phyloP scores from a whole-genome alignment of 2,113 vertebrate species.

The Agelaius tricolor region DNA sequence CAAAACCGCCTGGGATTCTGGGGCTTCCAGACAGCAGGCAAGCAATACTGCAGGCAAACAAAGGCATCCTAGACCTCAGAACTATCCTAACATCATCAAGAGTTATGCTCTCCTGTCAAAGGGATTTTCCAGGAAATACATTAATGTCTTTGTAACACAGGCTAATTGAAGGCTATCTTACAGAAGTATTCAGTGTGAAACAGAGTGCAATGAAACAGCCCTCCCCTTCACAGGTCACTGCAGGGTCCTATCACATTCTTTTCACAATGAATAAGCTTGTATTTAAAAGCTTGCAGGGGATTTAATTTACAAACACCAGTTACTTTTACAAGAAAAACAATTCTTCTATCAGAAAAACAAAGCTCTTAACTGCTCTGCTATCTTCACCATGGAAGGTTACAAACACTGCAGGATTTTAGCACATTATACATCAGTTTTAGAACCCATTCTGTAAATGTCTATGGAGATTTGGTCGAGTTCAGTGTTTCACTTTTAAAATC shows the following conservation, averaged over 20 bases:
- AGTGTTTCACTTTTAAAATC: background rate
- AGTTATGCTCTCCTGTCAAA: background rate
- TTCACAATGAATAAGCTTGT: conserved; percentile 2
- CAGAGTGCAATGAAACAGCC: background rate
- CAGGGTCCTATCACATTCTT: background rate
- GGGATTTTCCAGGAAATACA: background rate
- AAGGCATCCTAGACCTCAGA: background rate
- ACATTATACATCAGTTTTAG: conserved; percentile 45
- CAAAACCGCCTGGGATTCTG: background rate
- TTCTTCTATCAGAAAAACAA: background rate
- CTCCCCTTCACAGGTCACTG: background rate
- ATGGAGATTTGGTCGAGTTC: conserved; percentile 27
- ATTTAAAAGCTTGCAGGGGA: background rate
- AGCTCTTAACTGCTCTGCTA: background rate
- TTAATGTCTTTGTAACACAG: background rate
- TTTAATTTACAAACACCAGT: conserved; percentile 20
- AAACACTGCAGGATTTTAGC: background rate
- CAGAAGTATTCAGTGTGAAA: background rate
- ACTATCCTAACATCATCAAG: background rate
- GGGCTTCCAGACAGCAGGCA: background rate
- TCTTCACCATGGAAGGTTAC: background rate
- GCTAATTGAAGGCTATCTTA: background rate
- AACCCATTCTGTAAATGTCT: conserved; percentile 34
- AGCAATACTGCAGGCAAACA: background rate
- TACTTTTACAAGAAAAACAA: background rate